A percentile compares a stretch with the other conserved stretches of the same genome.
Conservation (phyloP, 2,888 invertebrate genomes). For the Coecobrya sp. region DNA sequence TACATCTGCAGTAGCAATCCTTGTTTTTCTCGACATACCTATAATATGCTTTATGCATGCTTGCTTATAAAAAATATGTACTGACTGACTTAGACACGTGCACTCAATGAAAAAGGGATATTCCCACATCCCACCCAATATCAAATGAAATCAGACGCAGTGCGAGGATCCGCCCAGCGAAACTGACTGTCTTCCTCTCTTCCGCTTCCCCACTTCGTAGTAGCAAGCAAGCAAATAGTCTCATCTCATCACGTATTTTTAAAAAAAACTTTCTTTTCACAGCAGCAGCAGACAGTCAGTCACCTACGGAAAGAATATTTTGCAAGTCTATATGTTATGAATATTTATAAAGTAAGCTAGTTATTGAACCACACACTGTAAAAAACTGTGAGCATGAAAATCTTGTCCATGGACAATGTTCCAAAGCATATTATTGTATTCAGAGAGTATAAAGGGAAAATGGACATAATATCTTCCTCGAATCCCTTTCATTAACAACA, state of each 20-base stretch:
- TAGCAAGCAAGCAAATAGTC: too few species aligned
- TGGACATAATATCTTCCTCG: constrained; percentile 36
- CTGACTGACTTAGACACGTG: neutral
- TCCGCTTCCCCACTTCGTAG: neutral
- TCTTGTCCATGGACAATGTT: neutral
- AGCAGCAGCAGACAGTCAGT: neutral
- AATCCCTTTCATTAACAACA: constrained; percentile 61
- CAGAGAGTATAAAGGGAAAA: neutral
- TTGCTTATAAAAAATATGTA: too few species aligned
- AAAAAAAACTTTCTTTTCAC: too few species aligned
- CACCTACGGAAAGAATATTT: neutral
- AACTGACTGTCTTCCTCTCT: neutral
- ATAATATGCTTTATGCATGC: neutral
- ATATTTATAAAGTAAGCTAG: neutral
- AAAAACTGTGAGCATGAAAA: neutral
- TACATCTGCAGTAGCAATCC: neutral
- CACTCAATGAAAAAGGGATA: constrained; percentile 38
- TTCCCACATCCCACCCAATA: constrained; percentile 47
- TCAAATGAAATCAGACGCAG: constrained; percentile 45
- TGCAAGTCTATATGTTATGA: neutral
- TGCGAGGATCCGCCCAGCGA: neutral
- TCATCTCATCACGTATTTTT: too few species aligned
- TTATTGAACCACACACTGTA: neutral
- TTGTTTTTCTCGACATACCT: neutral
- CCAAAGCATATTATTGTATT: neutral